Evolutionary conservation across 2,797 vertebrate genomes (phyloP).

Genomic region (Zalophus californianus): DNA sequence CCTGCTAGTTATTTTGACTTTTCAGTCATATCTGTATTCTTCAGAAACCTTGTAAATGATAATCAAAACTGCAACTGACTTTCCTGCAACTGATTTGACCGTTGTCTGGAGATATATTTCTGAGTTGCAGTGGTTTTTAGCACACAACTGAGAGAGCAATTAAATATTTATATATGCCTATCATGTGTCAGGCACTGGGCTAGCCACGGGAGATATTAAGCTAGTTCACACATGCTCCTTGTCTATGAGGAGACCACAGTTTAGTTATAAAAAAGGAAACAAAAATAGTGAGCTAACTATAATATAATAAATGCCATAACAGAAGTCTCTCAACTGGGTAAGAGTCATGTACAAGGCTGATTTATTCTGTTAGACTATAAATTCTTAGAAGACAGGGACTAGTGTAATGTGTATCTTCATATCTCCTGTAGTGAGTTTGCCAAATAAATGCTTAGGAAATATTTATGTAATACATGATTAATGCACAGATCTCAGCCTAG

Average conservation of each 20-base stretch:
- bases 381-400: not conserved
- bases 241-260: not conserved
- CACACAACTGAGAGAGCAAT: not conserved
- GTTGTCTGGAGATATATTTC: constrained; percentile 49
- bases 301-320: not conserved
- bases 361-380: not conserved
- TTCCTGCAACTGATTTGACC: constrained; percentile 1
- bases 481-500: not conserved
- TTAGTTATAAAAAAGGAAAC: constrained; percentile 26
- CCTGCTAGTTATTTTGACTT: constrained; percentile 34
- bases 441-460: not conserved
- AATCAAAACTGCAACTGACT: not conserved
- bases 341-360: not conserved
- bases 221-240: not conserved
- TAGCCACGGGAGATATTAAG: not conserved
- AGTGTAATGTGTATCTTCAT: not conserved
- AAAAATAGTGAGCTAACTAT: not conserved
- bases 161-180: constrained; percentile 35
- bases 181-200: not conserved
- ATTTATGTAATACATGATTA: constrained; percentile 7
- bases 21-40: not conserved
- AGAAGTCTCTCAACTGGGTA: not conserved
- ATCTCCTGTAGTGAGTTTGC: not conserved
- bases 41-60: constrained; percentile 39
- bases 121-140: constrained; percentile 17